A percentile compares a stretch with the other conserved stretches of the same genome.
These are phyloP conservation scores for Gymnobelideus leadbeateri DNA, from an alignment of 2,113 vertebrate genomes.

Conservation along the genomic window DNA sequence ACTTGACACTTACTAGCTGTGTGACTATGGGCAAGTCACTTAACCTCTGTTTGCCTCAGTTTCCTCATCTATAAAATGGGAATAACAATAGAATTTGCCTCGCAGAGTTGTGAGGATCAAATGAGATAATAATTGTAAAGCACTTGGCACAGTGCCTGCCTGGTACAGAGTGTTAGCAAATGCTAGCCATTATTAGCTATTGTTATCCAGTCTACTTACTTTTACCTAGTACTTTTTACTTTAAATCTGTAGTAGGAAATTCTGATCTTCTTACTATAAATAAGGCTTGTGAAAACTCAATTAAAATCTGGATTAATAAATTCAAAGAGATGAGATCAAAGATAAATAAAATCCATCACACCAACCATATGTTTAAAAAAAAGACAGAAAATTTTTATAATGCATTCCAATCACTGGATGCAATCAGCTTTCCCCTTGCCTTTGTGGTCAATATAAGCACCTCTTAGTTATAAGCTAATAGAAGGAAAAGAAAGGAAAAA, in stretches of 20 bases:
- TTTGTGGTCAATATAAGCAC: not conserved
- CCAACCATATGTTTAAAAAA: not conserved
- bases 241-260: slow-evolving; percentile 41
- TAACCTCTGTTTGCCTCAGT: not conserved
- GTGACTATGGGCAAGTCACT: too few relatives aligned
- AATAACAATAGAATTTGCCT: too few relatives aligned
- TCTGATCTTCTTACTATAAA: slow-evolving; percentile 21
- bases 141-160: too few relatives aligned
- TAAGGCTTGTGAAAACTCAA: slow-evolving; percentile 41
- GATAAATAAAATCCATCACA: not conserved
- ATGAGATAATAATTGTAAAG: too few relatives aligned
- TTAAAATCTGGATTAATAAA: slow-evolving; percentile 42
- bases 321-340: slow-evolving; percentile 32
- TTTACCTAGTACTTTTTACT: not conserved
- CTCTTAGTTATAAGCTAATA: slow-evolving; percentile 12
- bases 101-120: too few relatives aligned
- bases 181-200: too few relatives aligned
- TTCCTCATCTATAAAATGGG: not conserved
- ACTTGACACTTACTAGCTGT: too few relatives aligned
- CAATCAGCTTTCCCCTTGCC: slow-evolving; percentile 6
- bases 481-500: slow-evolving; percentile 3
- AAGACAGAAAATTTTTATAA: slow-evolving; percentile 1
- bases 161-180: too few relatives aligned
- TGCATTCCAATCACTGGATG: not conserved
- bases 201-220: too few relatives aligned